Conservation (phyloP, 2,113 vertebrate genomes). For the Oenanthe melanoleuca region DNA sequence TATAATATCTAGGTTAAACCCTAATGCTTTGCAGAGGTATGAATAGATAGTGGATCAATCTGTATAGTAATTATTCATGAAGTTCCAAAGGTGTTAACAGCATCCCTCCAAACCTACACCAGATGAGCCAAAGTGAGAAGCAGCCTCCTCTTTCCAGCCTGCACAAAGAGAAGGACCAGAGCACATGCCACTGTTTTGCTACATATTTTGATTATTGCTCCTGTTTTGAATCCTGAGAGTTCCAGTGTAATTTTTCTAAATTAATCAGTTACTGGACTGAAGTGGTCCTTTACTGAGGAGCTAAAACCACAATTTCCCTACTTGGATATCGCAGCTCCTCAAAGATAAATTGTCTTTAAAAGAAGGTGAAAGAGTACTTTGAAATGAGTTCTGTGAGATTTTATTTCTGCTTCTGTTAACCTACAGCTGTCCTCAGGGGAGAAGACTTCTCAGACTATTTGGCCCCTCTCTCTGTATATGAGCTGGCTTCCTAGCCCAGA, state of each 20-base stretch:
- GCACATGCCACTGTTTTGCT: neutral
- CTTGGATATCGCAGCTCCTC: neutral
- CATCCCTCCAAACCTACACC: neutral
- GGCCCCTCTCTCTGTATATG: neutral
- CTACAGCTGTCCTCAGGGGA: neutral
- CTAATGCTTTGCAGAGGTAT: neutral
- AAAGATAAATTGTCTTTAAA: neutral
- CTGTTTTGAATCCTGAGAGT: neutral
- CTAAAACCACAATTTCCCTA: neutral
- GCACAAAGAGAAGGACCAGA: neutral
- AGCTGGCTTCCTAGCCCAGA: neutral
- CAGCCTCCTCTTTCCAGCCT: neutral
- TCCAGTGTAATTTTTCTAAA: neutral
- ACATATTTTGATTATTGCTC: accelerated
- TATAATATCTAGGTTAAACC: neutral
- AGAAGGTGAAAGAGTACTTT: neutral
- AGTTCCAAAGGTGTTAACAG: neutral
- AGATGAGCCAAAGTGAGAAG: neutral
- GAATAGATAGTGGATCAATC: neutral
- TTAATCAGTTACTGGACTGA: neutral
- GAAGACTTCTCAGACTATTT: neutral
- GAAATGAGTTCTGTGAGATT: neutral
- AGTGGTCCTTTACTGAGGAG: neutral
- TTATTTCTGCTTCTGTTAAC: neutral
- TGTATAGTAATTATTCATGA: neutral